Percentiles rank a stretch among this genome's conserved stretches.
Conservation (phyloP, 1,140 invertebrate genomes). For the Chymomyza costata region DNA sequence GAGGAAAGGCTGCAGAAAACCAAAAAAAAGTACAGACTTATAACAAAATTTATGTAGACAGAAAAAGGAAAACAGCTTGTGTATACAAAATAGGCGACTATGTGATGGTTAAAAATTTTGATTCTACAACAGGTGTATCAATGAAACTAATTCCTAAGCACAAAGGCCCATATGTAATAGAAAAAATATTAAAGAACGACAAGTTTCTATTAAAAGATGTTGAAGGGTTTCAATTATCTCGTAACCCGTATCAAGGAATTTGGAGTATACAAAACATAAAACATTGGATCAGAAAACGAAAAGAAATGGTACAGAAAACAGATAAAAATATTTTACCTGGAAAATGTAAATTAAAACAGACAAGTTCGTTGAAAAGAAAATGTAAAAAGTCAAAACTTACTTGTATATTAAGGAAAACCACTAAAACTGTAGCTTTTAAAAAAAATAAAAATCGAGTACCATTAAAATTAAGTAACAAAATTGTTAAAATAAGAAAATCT, state of each 20-base stretch:
- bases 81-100: constrained; percentile 35
- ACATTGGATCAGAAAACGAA: background rate
- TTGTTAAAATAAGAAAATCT: too few species aligned
- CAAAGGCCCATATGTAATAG: constrained; percentile 23
- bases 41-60: constrained; percentile 13
- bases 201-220: constrained; percentile 38
- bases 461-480: too few species aligned
- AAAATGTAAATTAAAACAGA: too few species aligned
- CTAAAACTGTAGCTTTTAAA: too few species aligned
- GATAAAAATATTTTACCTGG: too few species aligned
- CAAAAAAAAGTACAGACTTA: constrained; percentile 13
- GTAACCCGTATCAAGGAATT: constrained; percentile 40
- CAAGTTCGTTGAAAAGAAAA: too few species aligned
- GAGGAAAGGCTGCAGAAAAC: constrained; percentile 1
- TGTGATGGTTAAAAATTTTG: constrained; percentile 42
- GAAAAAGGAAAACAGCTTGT: constrained; percentile 14
- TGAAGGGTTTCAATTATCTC: constrained; percentile 34
- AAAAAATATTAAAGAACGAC: constrained; percentile 29
- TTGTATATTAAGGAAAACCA: too few species aligned
- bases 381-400: too few species aligned
- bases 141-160: constrained; percentile 22
- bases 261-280: constrained; percentile 7
- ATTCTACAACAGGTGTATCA: constrained; percentile 5
- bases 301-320: too few species aligned
- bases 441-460: too few species aligned